Conservation (phyloP, 2,888 invertebrate species). For the Scaptodrosophila latifasciaeformis region DNA sequence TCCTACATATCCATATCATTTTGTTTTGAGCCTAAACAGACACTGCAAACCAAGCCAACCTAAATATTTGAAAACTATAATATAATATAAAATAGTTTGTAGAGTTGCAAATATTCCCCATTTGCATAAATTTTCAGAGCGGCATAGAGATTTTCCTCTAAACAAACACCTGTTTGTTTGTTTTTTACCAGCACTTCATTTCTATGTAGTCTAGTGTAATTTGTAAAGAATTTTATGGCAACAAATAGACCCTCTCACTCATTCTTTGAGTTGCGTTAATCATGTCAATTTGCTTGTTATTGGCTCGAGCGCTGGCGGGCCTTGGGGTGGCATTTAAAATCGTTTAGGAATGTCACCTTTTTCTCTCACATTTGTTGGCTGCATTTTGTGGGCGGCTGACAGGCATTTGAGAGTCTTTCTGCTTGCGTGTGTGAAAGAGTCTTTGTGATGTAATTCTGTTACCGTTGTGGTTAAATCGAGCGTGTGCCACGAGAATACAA, state of each 20-base stretch:
- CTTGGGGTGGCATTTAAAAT: conserved; percentile 8
- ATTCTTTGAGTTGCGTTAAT: conserved; percentile 51
- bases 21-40: too few relatives aligned
- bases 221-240: background rate
- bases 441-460: conserved; percentile 7
- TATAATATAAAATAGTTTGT: too few relatives aligned
- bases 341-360: conserved; percentile 5
- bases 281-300: conserved; percentile 54
- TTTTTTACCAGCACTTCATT: too few relatives aligned
- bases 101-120: too few relatives aligned
- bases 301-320: conserved; percentile 18
- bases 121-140: too few relatives aligned
- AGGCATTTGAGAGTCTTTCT: background rate
- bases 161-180: background rate
- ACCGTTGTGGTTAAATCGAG: conserved; percentile 5
- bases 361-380: background rate
- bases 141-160: too few relatives aligned
- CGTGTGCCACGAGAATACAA: background rate
- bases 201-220: background rate
- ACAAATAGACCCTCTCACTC: conserved; percentile 27
- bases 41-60: too few relatives aligned
- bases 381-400: background rate
- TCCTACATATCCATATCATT: too few relatives aligned
- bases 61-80: too few relatives aligned
- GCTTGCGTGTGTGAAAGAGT: background rate